Evolutionary conservation across 2,888 invertebrate genomes (phyloP).

Genomic region (Norana najaformis): DNA sequence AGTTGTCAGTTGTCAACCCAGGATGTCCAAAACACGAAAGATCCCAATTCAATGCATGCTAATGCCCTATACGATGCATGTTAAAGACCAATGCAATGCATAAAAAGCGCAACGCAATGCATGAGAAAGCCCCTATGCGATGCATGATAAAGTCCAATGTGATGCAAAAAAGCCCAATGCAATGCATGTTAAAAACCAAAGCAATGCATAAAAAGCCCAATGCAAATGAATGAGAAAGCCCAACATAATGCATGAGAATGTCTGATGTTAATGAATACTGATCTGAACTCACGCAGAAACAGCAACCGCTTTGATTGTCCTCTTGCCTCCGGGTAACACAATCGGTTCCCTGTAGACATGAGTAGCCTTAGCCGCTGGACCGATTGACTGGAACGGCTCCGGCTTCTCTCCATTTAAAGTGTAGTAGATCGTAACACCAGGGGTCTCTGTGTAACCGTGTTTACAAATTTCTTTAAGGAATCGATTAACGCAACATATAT

Average conservation of each 20-base stretch:
- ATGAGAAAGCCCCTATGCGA: not conserved
- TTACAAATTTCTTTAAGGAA: not conserved
- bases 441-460: constrained; percentile 51
- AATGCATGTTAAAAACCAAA: not conserved
- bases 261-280: no score
- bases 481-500: not conserved
- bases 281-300: constrained; percentile 52
- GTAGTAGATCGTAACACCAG: constrained; percentile 59
- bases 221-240: not conserved
- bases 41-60: not conserved
- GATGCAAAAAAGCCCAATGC: not conserved
- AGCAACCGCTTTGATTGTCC: constrained; percentile 61
- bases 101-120: no score
- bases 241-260: no score
- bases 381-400: constrained; percentile 57
- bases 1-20: not conserved
- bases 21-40: not conserved
- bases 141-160: no score
- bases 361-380: constrained; percentile 55
- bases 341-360: constrained; percentile 60
- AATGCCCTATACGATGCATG: no score
- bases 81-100: not conserved
- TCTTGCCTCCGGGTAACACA: constrained; percentile 59
- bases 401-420: constrained; percentile 63
- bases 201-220: no score